Evolutionary conservation across 1,140 invertebrate genomes (phyloP), one percentile per base, ranked within the genome.

Genomic region (Hetaerina americana): DNA sequence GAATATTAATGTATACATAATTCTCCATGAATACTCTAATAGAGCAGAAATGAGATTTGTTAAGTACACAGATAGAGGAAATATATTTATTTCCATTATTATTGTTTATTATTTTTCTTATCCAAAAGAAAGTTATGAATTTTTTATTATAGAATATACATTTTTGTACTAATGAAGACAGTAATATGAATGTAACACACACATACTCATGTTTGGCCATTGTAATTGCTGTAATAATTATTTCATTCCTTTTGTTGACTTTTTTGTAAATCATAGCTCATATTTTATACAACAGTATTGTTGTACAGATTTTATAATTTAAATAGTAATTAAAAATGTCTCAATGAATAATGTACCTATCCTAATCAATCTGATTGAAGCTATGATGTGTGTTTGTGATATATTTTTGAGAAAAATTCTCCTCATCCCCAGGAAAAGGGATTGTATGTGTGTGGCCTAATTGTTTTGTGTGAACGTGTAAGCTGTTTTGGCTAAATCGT

Each of bases 61-160:
- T 57, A n/a, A n/a, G n/a, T n/a, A n/a, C n/a, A n/a, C n/a, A n/a
- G n/a, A n/a, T n/a, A n/a, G n/a, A n/a, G n/a, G n/a, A n/a, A n/a
- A n/a, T n/a, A 57, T 57, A 57, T 57, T 57, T 57, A 57, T 57
- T 57, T 57, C n/a, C n/a, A n/a, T n/a, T n/a, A n/a, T n/a, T n/a
- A n/a, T n/a, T n/a, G n/a, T n/a, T n/a, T n/a, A n/a, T n/a, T n/a
- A n/a, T n/a, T n/a, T n/a, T n/a, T n/a, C n/a, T n/a, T n/a, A n/a
- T n/a, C n/a, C n/a, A n/a, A n/a, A n/a, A n/a, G n/a, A n/a, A n/a
- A n/a, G n/a, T n/a, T n/a, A n/a, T n/a, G n/a, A n/a, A n/a, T n/a
- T n/a, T n/a, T n/a, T n/a, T n/a, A n/a, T n/a, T n/a, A n/a, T n/a
- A n/a, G n/a, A n/a, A n/a, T n/a, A n/a, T n/a, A n/a, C n/a, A n/a